Conservation (phyloP, 1,140 invertebrate species). For the Microplitis demolitor region DNA sequence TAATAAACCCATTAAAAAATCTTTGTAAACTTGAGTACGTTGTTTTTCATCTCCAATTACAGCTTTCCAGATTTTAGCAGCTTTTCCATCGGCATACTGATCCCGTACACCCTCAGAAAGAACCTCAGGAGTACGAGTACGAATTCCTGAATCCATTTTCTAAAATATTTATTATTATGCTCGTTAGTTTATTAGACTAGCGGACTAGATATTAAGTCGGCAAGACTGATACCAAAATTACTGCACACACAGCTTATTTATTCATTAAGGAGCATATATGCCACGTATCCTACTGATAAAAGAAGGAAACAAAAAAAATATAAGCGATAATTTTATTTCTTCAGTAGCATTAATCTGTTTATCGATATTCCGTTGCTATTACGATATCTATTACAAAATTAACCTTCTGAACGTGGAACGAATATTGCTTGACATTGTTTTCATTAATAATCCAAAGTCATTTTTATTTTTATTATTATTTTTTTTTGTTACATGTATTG, state of each 20-base stretch:
- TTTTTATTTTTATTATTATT: too few relatives aligned
- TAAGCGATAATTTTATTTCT: neutral
- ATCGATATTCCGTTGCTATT: neutral
- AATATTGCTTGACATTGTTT: too few relatives aligned
- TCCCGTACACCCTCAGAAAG: conserved; percentile 81
- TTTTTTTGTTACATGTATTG: too few relatives aligned
- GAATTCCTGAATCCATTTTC: conserved; percentile 69
- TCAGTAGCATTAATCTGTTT: neutral
- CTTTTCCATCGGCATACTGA: conserved; percentile 87
- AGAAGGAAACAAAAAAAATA: too few relatives aligned
- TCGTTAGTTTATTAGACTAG: neutral
- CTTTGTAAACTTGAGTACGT: conserved; percentile 80
- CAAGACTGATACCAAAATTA: too few relatives aligned
- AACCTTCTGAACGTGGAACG: neutral
- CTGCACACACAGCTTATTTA: too few relatives aligned
- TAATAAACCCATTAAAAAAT: conserved; percentile 78
- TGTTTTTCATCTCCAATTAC: conserved; percentile 86
- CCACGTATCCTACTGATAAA: too few relatives aligned
- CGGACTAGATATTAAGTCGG: neutral
- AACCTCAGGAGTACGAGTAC: conserved; percentile 77
- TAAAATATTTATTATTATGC: neutral
- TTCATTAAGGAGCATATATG: too few relatives aligned
- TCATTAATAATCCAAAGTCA: too few relatives aligned
- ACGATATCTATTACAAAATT: neutral
- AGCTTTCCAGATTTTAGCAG: conserved; percentile 85